Percentiles rank a stretch among this genome's conserved stretches.
These are phyloP conservation scores for Balearica regulorum DNA, from an alignment of 2,797 vertebrate genomes.

Conservation along the genomic window DNA sequence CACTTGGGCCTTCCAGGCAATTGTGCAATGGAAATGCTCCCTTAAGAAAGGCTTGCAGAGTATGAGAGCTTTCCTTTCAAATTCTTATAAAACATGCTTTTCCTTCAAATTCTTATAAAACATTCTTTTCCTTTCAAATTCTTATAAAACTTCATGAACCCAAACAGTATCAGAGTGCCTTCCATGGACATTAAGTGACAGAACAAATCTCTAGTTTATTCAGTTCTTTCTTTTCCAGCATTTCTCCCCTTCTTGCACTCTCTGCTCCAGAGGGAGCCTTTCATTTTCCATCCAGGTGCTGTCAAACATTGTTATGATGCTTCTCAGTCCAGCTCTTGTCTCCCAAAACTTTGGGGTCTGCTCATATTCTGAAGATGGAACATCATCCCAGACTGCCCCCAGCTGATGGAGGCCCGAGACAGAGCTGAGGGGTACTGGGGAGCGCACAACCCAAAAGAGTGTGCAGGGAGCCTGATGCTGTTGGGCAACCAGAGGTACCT, in stretches of 20 bases:
- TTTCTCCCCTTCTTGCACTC: background rate
- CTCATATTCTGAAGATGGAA: background rate
- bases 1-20: background rate
- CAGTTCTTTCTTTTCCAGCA: background rate
- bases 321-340: background rate
- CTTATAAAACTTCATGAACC: background rate
- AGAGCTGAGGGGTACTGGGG: background rate
- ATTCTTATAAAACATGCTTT: background rate
- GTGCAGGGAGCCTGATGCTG: rapidly evolving
- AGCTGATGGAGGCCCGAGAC: background rate
- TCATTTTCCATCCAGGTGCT: background rate
- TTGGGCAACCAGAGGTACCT: background rate
- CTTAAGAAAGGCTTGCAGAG: background rate
- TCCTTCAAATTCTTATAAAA: background rate
- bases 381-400: background rate
- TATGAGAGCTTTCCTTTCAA: background rate
- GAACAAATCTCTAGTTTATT: background rate
- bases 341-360: background rate
- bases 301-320: background rate
- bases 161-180: background rate
- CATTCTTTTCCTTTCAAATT: background rate
- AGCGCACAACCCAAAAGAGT: rapidly evolving
- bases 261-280: background rate
- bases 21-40: background rate
- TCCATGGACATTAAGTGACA: background rate